Conservation (phyloP, 2,797 vertebrate species). For the Thaleichthys pacificus region DNA sequence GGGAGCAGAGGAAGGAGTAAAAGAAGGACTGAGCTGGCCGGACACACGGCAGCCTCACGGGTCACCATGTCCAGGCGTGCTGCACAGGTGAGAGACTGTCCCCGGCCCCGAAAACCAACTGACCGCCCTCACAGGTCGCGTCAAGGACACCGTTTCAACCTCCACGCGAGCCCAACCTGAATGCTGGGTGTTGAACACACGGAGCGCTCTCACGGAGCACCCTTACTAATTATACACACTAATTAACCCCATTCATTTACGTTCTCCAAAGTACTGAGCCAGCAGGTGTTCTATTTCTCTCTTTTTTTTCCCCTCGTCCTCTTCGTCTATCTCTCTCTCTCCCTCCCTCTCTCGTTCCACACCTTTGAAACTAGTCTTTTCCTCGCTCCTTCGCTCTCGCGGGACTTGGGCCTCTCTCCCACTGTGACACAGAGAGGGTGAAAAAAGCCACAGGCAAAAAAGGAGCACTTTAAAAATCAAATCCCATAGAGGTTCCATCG, state of each 20-base stretch:
- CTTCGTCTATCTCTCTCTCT: not conserved
- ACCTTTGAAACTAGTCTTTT: constrained; percentile 13
- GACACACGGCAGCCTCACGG: too few relatives aligned
- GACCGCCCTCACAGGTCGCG: not conserved
- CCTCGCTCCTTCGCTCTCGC: too few relatives aligned
- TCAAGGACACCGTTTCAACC: constrained; percentile 10
- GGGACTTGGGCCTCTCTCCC: constrained; percentile 26
- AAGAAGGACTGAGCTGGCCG: not conserved
- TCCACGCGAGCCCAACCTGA: not conserved
- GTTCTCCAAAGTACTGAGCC: constrained; percentile 40
- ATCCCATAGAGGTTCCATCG: constrained; percentile 18
- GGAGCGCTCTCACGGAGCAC: constrained; percentile 25
- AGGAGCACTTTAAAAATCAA: constrained; percentile 38
- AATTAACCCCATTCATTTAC: constrained; percentile 60
- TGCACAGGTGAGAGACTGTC: too few relatives aligned
- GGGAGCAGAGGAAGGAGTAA: not conserved
- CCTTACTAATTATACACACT: constrained; percentile 54
- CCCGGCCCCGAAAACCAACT: too few relatives aligned
- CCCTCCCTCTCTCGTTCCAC: constrained; percentile 30
- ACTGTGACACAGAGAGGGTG: constrained; percentile 16
- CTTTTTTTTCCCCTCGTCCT: constrained; percentile 17
- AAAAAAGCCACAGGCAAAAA: constrained; percentile 27
- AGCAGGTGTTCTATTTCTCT: constrained; percentile 52
- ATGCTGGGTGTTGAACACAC: constrained; percentile 14
- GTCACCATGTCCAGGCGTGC: too few relatives aligned